Evolutionary conservation across 2,888 invertebrate genomes (phyloP).

Genomic region (Conchocele bisecta): DNA sequence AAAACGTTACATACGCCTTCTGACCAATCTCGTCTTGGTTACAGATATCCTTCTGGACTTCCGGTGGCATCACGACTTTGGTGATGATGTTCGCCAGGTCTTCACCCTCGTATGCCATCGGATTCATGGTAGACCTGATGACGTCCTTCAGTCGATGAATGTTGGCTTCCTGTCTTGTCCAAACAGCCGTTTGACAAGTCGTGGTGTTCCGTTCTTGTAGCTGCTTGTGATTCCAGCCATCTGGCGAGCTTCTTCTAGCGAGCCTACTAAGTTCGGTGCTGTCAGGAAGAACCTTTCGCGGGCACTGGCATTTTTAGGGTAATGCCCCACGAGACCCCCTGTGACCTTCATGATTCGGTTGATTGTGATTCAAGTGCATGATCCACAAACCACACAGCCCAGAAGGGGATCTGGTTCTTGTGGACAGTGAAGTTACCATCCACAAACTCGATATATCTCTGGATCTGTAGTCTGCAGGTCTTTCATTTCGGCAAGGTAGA

Average conservation of each 20-base stretch:
- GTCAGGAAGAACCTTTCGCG: background rate
- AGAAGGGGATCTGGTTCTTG: too few relatives aligned
- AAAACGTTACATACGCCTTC: constrained; percentile 1
- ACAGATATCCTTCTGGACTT: background rate
- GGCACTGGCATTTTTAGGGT: background rate
- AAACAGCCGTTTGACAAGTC: background rate
- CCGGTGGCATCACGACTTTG: constrained; percentile 18
- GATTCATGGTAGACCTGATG: background rate
- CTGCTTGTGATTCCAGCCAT: background rate
- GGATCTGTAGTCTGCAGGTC: too few relatives aligned
- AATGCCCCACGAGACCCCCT: too few relatives aligned
- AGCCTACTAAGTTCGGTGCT: background rate
- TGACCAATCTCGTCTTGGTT: background rate
- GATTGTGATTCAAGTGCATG: too few relatives aligned
- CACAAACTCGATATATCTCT: too few relatives aligned
- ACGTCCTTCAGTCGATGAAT: background rate
- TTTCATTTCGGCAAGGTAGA: too few relatives aligned
- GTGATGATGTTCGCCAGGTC: constrained; percentile 14
- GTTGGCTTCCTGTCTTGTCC: background rate
- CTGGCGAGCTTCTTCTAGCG: background rate
- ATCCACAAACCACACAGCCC: too few relatives aligned
- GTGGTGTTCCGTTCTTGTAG: background rate
- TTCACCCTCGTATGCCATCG: background rate
- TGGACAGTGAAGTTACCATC: too few relatives aligned
- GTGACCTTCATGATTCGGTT: too few relatives aligned